Evolutionary conservation across 2,797 vertebrate genomes (phyloP).

Genomic region (Masticophis lateralis): DNA sequence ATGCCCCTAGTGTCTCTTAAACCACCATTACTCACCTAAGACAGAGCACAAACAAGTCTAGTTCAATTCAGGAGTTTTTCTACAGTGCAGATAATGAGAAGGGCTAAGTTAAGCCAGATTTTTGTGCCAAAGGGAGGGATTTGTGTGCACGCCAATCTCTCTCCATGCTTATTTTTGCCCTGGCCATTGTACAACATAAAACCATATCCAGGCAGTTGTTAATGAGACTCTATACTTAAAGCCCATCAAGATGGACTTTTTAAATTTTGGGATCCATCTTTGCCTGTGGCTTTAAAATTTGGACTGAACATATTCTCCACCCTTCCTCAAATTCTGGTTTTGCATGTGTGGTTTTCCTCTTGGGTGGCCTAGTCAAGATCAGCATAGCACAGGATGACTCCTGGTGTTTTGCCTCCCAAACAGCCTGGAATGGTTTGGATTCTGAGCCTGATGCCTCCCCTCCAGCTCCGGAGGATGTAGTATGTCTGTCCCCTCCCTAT

Average conservation of each 20-base stretch:
- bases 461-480: constrained; percentile 33
- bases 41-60: background rate
- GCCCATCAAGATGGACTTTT: background rate
- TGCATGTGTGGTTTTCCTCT: constrained; percentile 33
- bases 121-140: background rate
- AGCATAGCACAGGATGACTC: constrained; percentile 53
- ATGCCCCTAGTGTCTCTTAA: background rate
- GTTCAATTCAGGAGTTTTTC: background rate
- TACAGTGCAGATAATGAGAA: background rate
- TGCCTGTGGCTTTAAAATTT: constrained; percentile 21
- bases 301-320: constrained; percentile 15
- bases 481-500: constrained; percentile 34
- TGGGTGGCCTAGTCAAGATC: constrained; percentile 62
- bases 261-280: constrained; percentile 13
- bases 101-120: background rate
- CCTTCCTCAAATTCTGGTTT: constrained; percentile 31
- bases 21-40: background rate
- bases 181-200: background rate
- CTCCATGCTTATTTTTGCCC: background rate
- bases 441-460: constrained; percentile 14
- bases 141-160: no score
- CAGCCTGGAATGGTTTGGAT: constrained; percentile 48
- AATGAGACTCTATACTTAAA: constrained; percentile 4
- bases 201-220: background rate
- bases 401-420: constrained; percentile 59